Base-by-base conservation (phyloP, 1,140 invertebrate species). In the Orius laevigatus region DNA sequence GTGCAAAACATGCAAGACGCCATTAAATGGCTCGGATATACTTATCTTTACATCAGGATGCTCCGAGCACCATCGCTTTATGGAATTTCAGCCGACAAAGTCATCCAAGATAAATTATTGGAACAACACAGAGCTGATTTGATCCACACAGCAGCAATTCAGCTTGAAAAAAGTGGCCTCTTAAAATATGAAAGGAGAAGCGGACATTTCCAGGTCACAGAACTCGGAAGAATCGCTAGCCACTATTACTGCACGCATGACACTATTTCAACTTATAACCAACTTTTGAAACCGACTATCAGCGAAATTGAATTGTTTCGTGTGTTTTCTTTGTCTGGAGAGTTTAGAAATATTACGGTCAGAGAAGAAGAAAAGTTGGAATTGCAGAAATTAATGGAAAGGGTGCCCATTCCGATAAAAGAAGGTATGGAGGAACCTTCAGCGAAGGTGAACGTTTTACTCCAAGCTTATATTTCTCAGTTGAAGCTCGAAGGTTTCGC, bases 381-480 rank as follows among this genome's bases (percentile, higher is more conserved):
- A 64, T 64, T 99, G 32, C 85, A 94, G 56, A 98, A 98, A 62
- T 65, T 99, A 0, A 91, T 98, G 79, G 92, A 96, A 64, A 70
- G 88, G 57, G 95, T 98, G 0, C 96, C 96, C 0, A 96, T 99
- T 52, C 96, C 96, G 0, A 96, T 99, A 44, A 99, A 99, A 45
- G 96, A 99, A 66, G 91, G 88, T 52, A 93, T 98, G 34, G 96
- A 99, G 63, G 95, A 99, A 63, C 80, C 94, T 0, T 94, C 89
- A 57, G 95, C 96, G 0, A 99, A 99, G 70, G 87, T 96, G 2
- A 89, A 89, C 60, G 90, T 96, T 5, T 65, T 98, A 3, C 70
- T 98, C 2, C 93, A 98, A 66, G 93, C 94, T 1, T 98, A 98
- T 64, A 98, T 99, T 46, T 98, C 94, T 0, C 94, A 98, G 62